Evolutionary conservation across 2,888 invertebrate species (phyloP), one percentile per base, ranked within the genome.

Genomic region (Fragum fragum): DNA sequence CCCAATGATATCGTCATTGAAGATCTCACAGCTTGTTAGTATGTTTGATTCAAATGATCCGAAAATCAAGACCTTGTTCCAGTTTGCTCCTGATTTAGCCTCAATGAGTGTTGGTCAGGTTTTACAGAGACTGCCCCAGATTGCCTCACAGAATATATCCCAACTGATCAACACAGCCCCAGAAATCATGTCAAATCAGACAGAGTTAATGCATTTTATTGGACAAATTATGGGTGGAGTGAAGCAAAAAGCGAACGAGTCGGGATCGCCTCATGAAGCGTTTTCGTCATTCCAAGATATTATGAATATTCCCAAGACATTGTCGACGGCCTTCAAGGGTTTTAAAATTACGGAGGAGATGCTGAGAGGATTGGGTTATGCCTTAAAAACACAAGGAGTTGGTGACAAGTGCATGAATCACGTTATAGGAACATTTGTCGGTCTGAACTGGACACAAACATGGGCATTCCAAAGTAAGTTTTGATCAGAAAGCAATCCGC

Each of bases 381-480:
- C 21, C 7, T n/a, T 66, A 23, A 66, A 42, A 42, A 42, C 14
- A 23, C 32, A 66, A 7, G 29, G 29, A 11, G 66, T 66, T 14
- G 6, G 42, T 18, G 42, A 66, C 11, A 66, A 9, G 23, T 66
- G 66, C 23, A 66, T 36, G n/a, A n/a, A 66, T 23, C 42, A 66
- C 42, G 21, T 66, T 2, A 66, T 66, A 11, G 66, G 23, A 1
- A 66, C 42, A 14, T 11, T 66, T 16, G 66, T 66, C 16, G 66
- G 66, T n/a, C 42, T 66, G 21, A 66, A 66, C 26, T 66, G 26
- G 21, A 42, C 66, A 21, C 66, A 66, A 42, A 66, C 36, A 23
- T 66, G 66, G 66, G 66, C 66, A 16, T 36, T 66, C n/a, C 36
- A 66, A 66, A 66, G 66, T 66, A 66, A 66, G 66, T 66, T 1